A percentile compares a stretch with the other conserved stretches of the same genome.
Conservation (phyloP, 2,888 invertebrate genomes). For the Drosophila algonquin region DNA sequence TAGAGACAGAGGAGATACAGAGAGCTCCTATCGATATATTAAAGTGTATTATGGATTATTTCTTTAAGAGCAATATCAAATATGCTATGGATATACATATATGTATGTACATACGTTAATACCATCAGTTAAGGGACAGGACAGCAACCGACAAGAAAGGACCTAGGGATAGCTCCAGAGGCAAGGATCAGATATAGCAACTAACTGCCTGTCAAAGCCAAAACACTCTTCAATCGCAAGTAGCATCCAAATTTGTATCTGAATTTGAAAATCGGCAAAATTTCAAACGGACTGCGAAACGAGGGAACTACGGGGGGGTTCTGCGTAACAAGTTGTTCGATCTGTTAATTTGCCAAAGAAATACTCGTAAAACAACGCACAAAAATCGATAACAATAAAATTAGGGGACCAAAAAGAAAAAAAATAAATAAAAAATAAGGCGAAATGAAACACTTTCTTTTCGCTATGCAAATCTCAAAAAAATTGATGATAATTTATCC, state of each 20-base stretch:
- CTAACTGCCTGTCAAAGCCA: neutral
- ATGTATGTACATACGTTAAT: too few species aligned
- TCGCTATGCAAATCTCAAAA: conserved; percentile 21
- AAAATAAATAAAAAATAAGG: conserved; percentile 4
- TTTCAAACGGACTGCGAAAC: conserved; percentile 35
- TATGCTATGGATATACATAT: too few species aligned
- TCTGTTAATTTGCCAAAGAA: conserved; percentile 63
- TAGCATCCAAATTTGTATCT: neutral
- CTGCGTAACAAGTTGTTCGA: conserved; percentile 45
- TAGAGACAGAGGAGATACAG: too few species aligned
- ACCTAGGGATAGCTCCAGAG: too few species aligned
- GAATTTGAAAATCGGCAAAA: conserved; percentile 31
- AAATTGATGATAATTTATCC: conserved; percentile 59
- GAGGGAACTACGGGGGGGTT: conserved; percentile 9
- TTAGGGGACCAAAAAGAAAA: neutral
- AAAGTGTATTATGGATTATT: too few species aligned
- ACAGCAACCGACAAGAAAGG: too few species aligned
- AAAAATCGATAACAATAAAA: conserved; percentile 21
- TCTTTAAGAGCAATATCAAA: too few species aligned
- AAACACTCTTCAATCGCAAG: conserved; percentile 4
- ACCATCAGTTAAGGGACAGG: too few species aligned
- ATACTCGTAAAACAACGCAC: conserved; percentile 5
- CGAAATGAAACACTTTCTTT: conserved; percentile 48
- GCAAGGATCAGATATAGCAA: neutral
- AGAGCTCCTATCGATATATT: too few species aligned